Evolutionary conservation across 2,888 invertebrate species (phyloP), one percentile per base, ranked within the genome.

Genomic region (Anodontia alba): DNA sequence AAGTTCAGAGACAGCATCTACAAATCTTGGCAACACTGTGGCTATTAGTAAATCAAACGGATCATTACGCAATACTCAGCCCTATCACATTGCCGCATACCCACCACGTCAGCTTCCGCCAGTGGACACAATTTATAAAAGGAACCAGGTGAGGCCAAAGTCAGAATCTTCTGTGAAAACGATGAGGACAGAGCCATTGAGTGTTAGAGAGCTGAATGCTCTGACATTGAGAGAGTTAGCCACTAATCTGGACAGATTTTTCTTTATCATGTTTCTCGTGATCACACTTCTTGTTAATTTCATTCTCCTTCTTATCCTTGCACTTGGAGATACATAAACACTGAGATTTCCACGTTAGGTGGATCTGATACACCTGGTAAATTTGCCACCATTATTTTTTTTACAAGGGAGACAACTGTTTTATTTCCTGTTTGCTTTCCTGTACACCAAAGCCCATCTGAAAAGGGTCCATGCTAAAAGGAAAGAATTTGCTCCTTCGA

Each of bases 181-280:
- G 0, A 12, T 26, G 33, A 74, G 23, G 29, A 62, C 46, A 17
- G 43, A 51, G 26, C 66, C 46, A 17, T n/a, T 42, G 20, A 73
- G 72, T 31, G 26, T 42, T 15, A 38, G 62, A 57, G 17, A 36
- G 57, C 29, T 43, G 33, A 51, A 68, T 31, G 12, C 36, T 31
- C 46, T 29, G n/a, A 73, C 68, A 10, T 81, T 80, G 84, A 72
- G 78, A 23, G 46, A 80, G 7, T 36, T 84, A 73, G 72, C 84
- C n/a, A 8, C 33, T 20, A 73, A 70, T 57, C 20, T 84, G 29
- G 84, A 84, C 51, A 79, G 68, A 71, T 57, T 81, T 31, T 84
- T 81, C 68, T 42, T 78, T 33, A 36, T 81, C 31, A 43, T 81
- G 17, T 81, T 84, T 62, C 5, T 76, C 29, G 36, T 78, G 15